Base-by-base conservation (phyloP, 1,140 invertebrate genomes). In the Drosophila simulans region DNA sequence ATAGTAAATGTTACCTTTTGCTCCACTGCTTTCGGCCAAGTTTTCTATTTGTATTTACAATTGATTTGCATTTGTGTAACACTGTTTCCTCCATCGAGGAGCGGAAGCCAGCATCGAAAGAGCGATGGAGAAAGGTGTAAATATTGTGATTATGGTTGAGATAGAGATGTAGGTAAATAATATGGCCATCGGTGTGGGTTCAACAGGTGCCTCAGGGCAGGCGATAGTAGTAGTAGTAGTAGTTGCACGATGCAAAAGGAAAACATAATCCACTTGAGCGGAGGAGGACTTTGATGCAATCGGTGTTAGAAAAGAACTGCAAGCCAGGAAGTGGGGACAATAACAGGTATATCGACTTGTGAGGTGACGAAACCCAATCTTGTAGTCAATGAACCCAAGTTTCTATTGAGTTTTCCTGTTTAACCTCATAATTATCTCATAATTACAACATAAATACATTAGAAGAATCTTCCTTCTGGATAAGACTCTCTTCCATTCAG, bases 1-100 rank as follows among this genome's bases (percentile, higher is more conserved):
- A 58, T 58, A 65, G 39, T 46, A 37, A 45, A 31, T 43, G 40
- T 40, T 69, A 45, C 49, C 56, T 45, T 40, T 53, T 43, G 31
- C 34, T 69, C 62, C 31, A 37, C n/a, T 55, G 37, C n/a, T 42
- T 58, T 40, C 48, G 45, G 49, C 71, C 25, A 42, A 12, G 43
- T 73, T 73, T 72, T 62, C 72, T 64, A 68, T 62, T 74, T 86
- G 52, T 71, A 46, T 62, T 77, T 63, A 25, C 68, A 64, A 70
- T 81, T 86, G 64, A 81, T 75, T 86, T 78, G 71, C 71, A 65
- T 76, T 75, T 40, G 42, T 64, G 48, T 57, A 57, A 31, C 49
- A 52, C 54, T 43, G 53, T 65, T 75, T 74, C 56, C 57, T 62
- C 35, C 43, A 51, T 11, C 46, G 46, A 58, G 60, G 48, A 72